Evolutionary conservation across 2,888 invertebrate species (phyloP), one percentile per base, ranked within the genome.

Genomic region (Caenorhabditis virilis): DNA sequence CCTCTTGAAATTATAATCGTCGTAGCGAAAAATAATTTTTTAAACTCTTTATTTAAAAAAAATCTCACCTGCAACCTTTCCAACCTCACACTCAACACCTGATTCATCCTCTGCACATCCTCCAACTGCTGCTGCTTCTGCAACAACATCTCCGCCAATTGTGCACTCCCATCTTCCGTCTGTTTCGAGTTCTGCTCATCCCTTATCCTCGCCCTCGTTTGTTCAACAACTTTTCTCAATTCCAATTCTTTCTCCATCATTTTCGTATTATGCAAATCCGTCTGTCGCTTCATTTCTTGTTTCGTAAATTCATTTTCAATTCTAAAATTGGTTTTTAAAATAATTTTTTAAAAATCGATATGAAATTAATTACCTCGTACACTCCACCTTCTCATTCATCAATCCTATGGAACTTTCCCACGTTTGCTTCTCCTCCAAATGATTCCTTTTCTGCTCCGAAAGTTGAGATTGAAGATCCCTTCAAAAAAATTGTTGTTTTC

Each of bases 171-270:
- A n/a, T n/a, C n/a, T n/a, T n/a, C n/a, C n/a, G n/a, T n/a, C n/a
- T n/a, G n/a, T n/a, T n/a, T n/a, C n/a, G n/a, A n/a, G n/a, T n/a
- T n/a, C n/a, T n/a, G n/a, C n/a, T n/a, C n/a, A n/a, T n/a, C n/a
- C n/a, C n/a, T n/a, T n/a, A n/a, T n/a, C 36, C 67, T 51, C 6
- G 54, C 55, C 26, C 66, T n/a, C 22, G 56, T 51, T 23, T 71
- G 60, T 69, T 46, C 83, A 70, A 68, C 48, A n/a, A 41, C 35
- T 83, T 83, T 51, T 18, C 69, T 33, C 38, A 64, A 16, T 35
- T 76, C 69, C 9, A 35, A 54, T 15, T 76, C 73, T 30, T 70
- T 73, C 26, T 73, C 70, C 15, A 61, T 39, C 13, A 76, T 26
- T 46, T 63, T 67, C 30, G 50, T 39, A 20, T 61, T 42, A 42